Percentiles rank a stretch among this genome's conserved stretches.
These are phyloP conservation scores for Loxodonta africana DNA, from an alignment of 2,113 vertebrate species.

Conservation along the genomic window DNA sequence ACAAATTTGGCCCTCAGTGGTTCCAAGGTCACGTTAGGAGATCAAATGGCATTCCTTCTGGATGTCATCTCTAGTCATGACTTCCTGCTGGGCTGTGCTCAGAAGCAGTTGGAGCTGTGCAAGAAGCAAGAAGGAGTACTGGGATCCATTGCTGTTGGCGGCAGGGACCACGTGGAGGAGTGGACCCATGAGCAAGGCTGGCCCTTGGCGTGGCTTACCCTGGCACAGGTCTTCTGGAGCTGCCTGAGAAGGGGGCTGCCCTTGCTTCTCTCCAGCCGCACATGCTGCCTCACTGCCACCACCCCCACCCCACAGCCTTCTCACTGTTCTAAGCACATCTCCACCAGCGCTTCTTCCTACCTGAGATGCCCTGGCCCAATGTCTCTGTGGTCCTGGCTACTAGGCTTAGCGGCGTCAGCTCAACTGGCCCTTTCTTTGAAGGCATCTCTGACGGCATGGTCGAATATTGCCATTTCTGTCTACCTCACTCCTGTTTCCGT, in stretches of 20 bases:
- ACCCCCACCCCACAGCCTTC: neutral
- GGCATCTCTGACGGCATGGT: neutral
- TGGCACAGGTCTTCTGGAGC: neutral
- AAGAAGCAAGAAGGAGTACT: neutral
- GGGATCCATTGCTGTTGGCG: neutral
- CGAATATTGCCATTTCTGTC: neutral
- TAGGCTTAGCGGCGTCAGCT: neutral
- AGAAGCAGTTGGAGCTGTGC: neutral
- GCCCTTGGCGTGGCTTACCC: neutral
- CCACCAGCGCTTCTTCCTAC: neutral
- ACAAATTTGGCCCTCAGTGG: neutral
- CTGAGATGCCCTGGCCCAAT: neutral
- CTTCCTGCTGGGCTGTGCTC: neutral
- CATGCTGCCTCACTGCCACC: neutral
- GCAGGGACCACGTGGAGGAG: neutral
- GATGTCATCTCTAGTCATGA: neutral
- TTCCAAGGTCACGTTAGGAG: neutral
- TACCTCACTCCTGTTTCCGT: neutral
- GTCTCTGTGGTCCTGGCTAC: neutral
- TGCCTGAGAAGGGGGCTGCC: neutral
- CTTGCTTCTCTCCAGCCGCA: neutral
- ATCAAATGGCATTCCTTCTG: neutral
- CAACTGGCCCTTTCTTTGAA: neutral
- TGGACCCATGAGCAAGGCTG: too few species aligned
- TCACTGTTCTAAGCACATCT: neutral